A percentile compares a stretch with the other conserved stretches of the same genome.
Conservation (phyloP, 2,797 vertebrate species). For the Thalassophryne amazonica region DNA sequence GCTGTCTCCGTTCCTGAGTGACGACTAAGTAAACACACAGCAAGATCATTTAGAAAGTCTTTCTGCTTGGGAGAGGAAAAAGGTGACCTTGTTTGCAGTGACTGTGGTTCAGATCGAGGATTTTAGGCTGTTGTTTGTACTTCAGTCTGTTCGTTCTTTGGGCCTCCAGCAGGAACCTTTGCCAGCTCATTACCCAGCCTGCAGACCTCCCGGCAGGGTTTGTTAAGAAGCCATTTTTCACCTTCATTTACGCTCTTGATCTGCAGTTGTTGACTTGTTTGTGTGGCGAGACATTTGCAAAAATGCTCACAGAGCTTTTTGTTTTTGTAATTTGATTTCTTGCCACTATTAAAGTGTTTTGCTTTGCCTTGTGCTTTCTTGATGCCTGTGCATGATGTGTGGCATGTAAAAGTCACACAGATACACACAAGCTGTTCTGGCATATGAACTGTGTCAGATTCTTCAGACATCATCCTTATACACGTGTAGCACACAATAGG, state of each 20-base stretch:
- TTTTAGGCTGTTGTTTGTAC: constrained; percentile 19
- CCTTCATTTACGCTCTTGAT: constrained; percentile 9
- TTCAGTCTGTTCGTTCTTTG: constrained; percentile 9
- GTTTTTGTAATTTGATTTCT: constrained; percentile 11
- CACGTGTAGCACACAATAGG: no score
- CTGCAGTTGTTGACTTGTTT: constrained; percentile 25
- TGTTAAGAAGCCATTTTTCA: background rate
- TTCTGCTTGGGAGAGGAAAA: background rate
- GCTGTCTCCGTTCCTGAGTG: constrained; percentile 25
- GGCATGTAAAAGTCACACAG: background rate
- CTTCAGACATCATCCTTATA: no score
- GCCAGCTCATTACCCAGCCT: constrained; percentile 23
- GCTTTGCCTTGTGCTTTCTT: background rate
- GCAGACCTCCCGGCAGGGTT: constrained; percentile 16
- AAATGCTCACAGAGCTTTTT: constrained; percentile 7
- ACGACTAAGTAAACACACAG: constrained; percentile 42
- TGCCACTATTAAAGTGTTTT: background rate
- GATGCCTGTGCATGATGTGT: background rate
- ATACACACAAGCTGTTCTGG: background rate
- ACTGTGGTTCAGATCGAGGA: constrained; percentile 13
- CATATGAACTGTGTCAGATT: no score
- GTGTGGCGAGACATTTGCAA: constrained; percentile 16
- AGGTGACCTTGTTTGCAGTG: constrained; percentile 35
- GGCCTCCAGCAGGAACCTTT: constrained; percentile 18
- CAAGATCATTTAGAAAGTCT: constrained; percentile 19